These are phyloP conservation scores for Alitta virens DNA, from an alignment of 2,888 invertebrate species.

Conservation along the genomic window DNA sequence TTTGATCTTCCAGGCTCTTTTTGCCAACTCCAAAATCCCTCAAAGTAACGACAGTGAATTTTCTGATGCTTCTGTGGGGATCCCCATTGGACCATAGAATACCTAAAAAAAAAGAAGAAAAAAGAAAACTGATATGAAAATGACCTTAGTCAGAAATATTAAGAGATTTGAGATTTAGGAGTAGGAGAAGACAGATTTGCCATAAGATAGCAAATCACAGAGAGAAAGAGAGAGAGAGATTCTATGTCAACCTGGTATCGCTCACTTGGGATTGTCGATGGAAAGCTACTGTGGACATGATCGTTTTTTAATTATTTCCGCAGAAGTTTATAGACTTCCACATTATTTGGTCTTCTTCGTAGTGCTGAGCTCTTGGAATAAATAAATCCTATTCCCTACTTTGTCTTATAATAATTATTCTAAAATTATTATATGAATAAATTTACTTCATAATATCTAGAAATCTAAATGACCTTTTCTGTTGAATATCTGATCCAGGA, in stretches of 20 bases:
- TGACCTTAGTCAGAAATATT: background rate
- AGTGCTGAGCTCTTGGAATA: no score
- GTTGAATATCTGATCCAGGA: conserved; percentile 6
- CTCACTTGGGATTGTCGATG: no score
- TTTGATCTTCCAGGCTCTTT: conserved; percentile 14
- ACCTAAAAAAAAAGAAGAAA: background rate
- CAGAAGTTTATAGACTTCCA: no score
- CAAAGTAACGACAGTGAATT: conserved; percentile 13
- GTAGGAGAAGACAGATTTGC: no score
- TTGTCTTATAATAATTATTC: background rate
- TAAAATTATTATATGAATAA: background rate
- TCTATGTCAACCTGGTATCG: no score
- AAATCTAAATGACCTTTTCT: background rate
- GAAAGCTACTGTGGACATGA: no score
- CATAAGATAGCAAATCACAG: no score
- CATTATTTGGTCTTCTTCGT: no score
- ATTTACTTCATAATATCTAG: background rate
- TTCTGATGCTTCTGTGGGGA: conserved; percentile 7
- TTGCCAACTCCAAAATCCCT: conserved; percentile 18
- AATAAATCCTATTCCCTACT: background rate
- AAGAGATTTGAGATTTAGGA: no score
- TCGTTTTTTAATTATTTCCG: no score
- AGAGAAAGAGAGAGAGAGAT: no score
- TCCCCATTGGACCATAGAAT: conserved; percentile 13
- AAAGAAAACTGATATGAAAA: background rate